phyloP scores from a whole-genome alignment of 2,113 vertebrate species.

The Tor tambroides region DNA sequence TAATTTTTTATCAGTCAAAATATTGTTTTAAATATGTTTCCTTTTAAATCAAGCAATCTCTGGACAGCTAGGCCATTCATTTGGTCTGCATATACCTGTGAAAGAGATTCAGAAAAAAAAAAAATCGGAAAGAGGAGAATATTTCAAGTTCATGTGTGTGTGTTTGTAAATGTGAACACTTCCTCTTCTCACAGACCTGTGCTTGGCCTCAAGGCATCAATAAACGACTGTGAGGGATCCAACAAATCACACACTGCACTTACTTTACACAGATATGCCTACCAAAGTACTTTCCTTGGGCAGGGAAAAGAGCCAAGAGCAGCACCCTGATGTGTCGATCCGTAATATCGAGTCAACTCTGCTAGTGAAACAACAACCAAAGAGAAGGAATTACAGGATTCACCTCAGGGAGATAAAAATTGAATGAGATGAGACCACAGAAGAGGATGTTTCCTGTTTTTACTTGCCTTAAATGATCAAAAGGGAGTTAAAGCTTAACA shows the following conservation, averaged over 20 bases:
- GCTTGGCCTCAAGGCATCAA: slow-evolving; percentile 70
- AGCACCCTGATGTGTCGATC: slow-evolving; percentile 44
- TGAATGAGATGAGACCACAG: slow-evolving; percentile 34
- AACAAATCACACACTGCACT: slow-evolving; percentile 63
- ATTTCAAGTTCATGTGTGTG: background rate
- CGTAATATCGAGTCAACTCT: slow-evolving; percentile 20
- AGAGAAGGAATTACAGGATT: slow-evolving; percentile 8
- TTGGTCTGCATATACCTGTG: background rate
- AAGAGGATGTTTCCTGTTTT: slow-evolving; percentile 40
- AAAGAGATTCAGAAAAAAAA: no score
- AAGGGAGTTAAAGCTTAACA: slow-evolving; percentile 1
- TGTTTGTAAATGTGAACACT: slow-evolving; percentile 64
- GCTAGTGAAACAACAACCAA: slow-evolving; percentile 20
- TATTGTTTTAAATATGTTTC: background rate
- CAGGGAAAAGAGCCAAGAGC: slow-evolving; percentile 5
- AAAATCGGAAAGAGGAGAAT: background rate
- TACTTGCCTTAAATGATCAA: slow-evolving; percentile 28
- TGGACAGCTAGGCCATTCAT: no score
- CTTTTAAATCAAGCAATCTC: background rate
- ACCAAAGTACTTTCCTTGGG: slow-evolving; percentile 1
- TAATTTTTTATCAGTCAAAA: no score
- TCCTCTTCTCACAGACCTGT: slow-evolving; percentile 73
- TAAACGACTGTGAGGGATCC: slow-evolving; percentile 74
- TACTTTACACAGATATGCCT: slow-evolving; percentile 22
- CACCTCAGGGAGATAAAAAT: slow-evolving; percentile 12